Evolutionary conservation across 2,797 vertebrate species (phyloP).

Genomic region (Leptatherina wallacei): DNA sequence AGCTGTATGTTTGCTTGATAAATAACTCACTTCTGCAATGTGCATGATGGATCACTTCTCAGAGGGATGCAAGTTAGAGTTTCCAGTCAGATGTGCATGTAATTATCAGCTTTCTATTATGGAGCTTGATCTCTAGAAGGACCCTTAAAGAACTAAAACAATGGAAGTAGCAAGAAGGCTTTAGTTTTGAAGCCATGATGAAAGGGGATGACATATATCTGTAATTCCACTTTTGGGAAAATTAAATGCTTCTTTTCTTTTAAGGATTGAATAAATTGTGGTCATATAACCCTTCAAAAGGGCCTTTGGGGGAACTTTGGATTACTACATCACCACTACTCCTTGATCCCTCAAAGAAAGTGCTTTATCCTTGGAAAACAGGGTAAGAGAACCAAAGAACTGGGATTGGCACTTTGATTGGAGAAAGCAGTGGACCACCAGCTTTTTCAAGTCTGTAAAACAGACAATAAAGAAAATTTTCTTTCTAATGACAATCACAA

Average conservation of each 20-base stretch:
- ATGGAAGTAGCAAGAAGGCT: background rate
- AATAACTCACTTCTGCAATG: background rate
- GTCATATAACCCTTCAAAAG: too few relatives aligned
- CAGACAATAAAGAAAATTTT: background rate
- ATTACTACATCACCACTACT: too few relatives aligned
- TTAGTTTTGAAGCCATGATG: background rate
- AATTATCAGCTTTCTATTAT: background rate
- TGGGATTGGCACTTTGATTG: background rate
- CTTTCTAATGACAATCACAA: slow-evolving; percentile 7
- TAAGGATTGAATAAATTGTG: too few relatives aligned
- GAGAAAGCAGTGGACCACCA: background rate
- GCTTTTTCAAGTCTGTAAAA: background rate
- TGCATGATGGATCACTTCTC: background rate
- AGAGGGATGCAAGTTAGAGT: background rate
- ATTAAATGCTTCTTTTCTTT: too few relatives aligned
- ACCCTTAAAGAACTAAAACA: background rate
- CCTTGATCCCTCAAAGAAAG: too few relatives aligned
- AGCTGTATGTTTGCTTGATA: slow-evolving; percentile 54
- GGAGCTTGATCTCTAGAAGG: background rate
- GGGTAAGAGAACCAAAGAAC: too few relatives aligned
- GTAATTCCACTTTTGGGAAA: too few relatives aligned
- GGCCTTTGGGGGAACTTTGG: too few relatives aligned
- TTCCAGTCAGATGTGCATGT: background rate
- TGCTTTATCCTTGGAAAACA: too few relatives aligned
- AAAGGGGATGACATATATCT: too few relatives aligned